These are phyloP conservation scores for Athripsodes cinereus DNA, from an alignment of 2,888 invertebrate genomes.

Conservation along the genomic window DNA sequence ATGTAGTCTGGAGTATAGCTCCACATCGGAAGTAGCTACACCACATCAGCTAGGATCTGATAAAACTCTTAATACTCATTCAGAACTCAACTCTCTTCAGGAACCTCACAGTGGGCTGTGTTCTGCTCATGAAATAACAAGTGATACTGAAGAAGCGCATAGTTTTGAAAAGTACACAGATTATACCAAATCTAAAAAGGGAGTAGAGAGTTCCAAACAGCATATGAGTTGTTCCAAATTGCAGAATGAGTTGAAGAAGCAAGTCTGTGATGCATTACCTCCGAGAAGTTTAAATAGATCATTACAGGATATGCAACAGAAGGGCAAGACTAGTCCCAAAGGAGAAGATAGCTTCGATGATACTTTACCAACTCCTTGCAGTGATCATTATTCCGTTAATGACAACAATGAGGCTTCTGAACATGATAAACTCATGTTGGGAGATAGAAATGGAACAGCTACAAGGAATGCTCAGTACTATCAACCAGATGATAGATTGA, in stretches of 20 bases:
- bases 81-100: slow-evolving; percentile 45
- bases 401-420: slow-evolving; percentile 20
- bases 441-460: not conserved
- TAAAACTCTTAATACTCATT: slow-evolving; percentile 46
- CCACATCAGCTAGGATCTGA: slow-evolving; percentile 47
- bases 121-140: slow-evolving; percentile 46
- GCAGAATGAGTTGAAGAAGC: slow-evolving; percentile 16
- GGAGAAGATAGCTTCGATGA: slow-evolving; percentile 6
- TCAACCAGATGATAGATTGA: slow-evolving; percentile 2
- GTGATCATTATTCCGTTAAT: slow-evolving; percentile 14
- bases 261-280: not conserved
- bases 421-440: slow-evolving; percentile 20
- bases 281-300: slow-evolving; percentile 21
- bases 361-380: not conserved
- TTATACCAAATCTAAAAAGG: slow-evolving; percentile 42
- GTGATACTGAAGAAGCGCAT: slow-evolving; percentile 47
- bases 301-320: slow-evolving; percentile 20
- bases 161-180: slow-evolving; percentile 49
- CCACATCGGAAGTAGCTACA: slow-evolving; percentile 51
- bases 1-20: slow-evolving; percentile 64
- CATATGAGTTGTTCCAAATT: slow-evolving; percentile 35
- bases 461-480: slow-evolving; percentile 1
- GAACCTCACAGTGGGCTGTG: slow-evolving; percentile 48
- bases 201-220: slow-evolving; percentile 33
- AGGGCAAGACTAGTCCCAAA: no score